phyloP scores from a whole-genome alignment of 1,140 invertebrate species.

The Heliothis virescens region DNA sequence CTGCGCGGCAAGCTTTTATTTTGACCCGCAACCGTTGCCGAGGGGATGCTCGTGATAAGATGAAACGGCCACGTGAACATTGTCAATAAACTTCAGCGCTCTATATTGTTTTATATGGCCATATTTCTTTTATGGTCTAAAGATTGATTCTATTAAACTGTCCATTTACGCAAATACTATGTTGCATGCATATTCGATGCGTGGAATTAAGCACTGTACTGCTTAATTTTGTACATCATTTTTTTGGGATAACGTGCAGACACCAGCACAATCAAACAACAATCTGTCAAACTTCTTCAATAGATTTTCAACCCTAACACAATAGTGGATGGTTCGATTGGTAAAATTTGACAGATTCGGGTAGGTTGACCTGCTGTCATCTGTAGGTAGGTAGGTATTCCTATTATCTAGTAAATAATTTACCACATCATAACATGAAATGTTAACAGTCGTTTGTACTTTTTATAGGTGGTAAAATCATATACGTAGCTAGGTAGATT shows the following conservation, averaged over 20 bases:
- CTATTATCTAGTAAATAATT: too few relatives aligned
- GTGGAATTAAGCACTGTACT: too few relatives aligned
- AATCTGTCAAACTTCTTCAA: too few relatives aligned
- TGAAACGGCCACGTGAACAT: constrained; percentile 64
- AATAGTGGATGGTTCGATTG: too few relatives aligned
- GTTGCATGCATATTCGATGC: too few relatives aligned
- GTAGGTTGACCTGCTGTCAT: too few relatives aligned
- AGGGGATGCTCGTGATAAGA: constrained; percentile 59
- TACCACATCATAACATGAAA: neutral
- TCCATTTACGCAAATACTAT: neutral
- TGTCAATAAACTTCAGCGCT: constrained; percentile 60
- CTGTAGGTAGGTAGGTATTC: too few relatives aligned
- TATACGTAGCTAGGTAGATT: neutral
- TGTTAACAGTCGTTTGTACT: neutral
- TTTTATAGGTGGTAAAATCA: neutral
- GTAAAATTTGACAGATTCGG: too few relatives aligned
- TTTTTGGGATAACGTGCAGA: too few relatives aligned
- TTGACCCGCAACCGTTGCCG: constrained; percentile 62
- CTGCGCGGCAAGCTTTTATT: constrained; percentile 76
- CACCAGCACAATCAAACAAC: too few relatives aligned
- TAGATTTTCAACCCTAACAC: too few relatives aligned
- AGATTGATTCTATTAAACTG: neutral
- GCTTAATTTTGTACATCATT: too few relatives aligned
- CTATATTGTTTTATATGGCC: constrained; percentile 13
- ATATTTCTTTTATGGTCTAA: neutral